Evolutionary conservation across 2,888 invertebrate genomes (phyloP).

Genomic region (Argyra leucocephala): DNA sequence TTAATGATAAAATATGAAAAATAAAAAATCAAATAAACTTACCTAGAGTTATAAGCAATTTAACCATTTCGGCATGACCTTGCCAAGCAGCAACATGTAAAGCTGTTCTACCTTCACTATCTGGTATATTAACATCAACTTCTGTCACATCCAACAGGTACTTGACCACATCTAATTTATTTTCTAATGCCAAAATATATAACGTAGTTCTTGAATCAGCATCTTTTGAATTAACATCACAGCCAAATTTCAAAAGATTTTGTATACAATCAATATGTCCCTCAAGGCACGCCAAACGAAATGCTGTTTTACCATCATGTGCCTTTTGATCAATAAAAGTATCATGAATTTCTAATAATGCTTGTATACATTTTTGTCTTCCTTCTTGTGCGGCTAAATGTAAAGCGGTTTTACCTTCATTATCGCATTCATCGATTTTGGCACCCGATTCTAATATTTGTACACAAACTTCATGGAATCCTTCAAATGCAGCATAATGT

Average conservation of each 20-base stretch:
- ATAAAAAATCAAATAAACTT: conserved; percentile 26
- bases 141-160: conserved; percentile 66
- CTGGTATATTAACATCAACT: conserved; percentile 77
- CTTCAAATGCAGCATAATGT: conserved; percentile 92
- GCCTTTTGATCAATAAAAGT: conserved; percentile 77
- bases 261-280: conserved; percentile 60
- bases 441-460: conserved; percentile 71
- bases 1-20: not conserved
- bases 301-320: conserved; percentile 82
- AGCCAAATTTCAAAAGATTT: conserved; percentile 60
- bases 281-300: conserved; percentile 50
- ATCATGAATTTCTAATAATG: conserved; percentile 62
- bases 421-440: conserved; percentile 78
- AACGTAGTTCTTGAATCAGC: conserved; percentile 86
- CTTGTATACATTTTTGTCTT: conserved; percentile 51
- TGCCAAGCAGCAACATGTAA: conserved; percentile 89
- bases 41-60: conserved; percentile 64
- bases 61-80: conserved; percentile 88
- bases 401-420: conserved; percentile 79
- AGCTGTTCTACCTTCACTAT: conserved; percentile 83
- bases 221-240: conserved; percentile 80
- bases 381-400: conserved; percentile 86
- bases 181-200: conserved; percentile 83
- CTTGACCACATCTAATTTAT: conserved; percentile 72
- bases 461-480: conserved; percentile 44